Base-by-base conservation (phyloP, 1,140 invertebrate genomes). In the Cheumatopsyche charites region DNA sequence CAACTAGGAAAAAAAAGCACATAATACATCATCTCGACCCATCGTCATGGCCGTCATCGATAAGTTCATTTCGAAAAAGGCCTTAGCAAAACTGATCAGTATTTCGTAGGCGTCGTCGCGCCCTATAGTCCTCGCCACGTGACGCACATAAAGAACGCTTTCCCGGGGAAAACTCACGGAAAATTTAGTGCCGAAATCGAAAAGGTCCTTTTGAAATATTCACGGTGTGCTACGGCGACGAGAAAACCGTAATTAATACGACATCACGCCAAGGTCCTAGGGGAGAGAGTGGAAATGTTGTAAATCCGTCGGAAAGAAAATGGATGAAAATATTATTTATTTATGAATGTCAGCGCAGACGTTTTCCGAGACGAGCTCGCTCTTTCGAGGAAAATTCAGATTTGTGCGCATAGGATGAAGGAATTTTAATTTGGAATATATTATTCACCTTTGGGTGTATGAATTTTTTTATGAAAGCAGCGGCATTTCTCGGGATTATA, bases 91-190 rank as follows among this genome's bases (percentile, higher is more conserved):
- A 63, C 25, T 12, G 62, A 63, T 63, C 62, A 63, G 62, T 63
- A 63, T 63, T 63, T 63, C 62, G n/a, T 7, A n/a, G 7, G 26
- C 19, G 62, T 63, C 23, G 4, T 3, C 26, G 15, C 19, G 36
- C 12, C 62, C 19, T 19, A 36, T 63, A 42, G 62, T 36, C 36
- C 26, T 21, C 36, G 26, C 12, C 29, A 36, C 62, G 62, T 63
- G 62, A 63, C 62, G 62, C 26, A 63, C 62, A 63, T 63, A 63
- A 63, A 63, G 26, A 63, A 25, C 9, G 62, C 2, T 42, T 62
- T 9, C 29, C 6, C n/a, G 11, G 7, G 19, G 23, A 23, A 61
- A 12, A 23, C 23, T 21, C 19, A 6, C 6, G 9, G 55, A 61
- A 61, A 61, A 61, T 36, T 36, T 36, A 36, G 29, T 36, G 29